phyloP scores from a whole-genome alignment of 2,888 invertebrate species.

The Caprella mutica region DNA sequence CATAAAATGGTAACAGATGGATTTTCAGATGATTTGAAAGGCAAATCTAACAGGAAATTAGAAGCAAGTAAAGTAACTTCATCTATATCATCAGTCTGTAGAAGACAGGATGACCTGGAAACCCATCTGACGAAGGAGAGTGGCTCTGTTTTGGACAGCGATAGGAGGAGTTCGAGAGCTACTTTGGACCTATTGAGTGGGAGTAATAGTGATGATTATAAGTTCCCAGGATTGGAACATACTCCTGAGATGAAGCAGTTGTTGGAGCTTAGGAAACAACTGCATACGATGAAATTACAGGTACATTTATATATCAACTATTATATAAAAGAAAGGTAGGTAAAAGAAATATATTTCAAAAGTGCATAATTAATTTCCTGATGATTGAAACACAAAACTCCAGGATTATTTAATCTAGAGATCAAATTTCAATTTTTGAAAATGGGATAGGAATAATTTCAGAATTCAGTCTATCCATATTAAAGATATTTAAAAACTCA shows the following conservation, averaged over 20 bases:
- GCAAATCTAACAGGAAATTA: background rate
- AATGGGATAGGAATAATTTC: no score
- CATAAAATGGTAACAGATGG: no score
- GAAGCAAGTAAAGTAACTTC: no score
- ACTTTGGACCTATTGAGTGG: slow-evolving; percentile 1
- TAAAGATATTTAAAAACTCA: no score
- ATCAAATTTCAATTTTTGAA: no score
- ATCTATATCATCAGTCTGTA: no score
- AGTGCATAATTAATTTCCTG: background rate
- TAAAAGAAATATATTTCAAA: background rate
- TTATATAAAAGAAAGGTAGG: background rate
- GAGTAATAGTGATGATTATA: background rate
- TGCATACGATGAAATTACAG: slow-evolving; percentile 6
- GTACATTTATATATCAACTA: background rate
- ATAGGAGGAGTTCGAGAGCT: background rate
- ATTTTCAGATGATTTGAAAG: no score
- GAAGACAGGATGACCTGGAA: background rate
- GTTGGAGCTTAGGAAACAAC: background rate
- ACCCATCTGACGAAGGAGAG: background rate
- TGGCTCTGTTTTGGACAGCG: background rate
- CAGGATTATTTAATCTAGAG: no score
- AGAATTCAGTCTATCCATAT: no score
- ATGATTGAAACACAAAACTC: no score
- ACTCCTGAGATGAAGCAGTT: slow-evolving; percentile 9
- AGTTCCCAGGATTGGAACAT: slow-evolving; percentile 5